Conservation (phyloP, 2,797 vertebrate genomes). For the Poecilia wingei region DNA sequence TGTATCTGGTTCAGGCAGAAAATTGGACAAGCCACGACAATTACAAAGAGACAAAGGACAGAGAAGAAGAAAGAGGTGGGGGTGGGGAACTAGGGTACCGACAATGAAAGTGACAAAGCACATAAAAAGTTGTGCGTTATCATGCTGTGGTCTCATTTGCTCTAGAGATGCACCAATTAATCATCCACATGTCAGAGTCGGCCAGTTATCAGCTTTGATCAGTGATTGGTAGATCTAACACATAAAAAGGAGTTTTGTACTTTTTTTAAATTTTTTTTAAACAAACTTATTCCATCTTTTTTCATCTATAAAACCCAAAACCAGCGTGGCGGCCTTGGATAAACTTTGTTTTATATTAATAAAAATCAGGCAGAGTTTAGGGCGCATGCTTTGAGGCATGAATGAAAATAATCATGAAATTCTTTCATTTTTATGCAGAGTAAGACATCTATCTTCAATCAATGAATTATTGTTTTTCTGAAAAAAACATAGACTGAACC, state of each 20-base stretch:
- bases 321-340: background rate
- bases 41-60: background rate
- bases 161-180: background rate
- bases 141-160: background rate
- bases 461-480: background rate
- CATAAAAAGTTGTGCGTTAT: background rate
- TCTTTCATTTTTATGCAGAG: background rate
- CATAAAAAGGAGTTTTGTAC: background rate
- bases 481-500: background rate
- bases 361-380: background rate
- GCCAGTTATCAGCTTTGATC: background rate
- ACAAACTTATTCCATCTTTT: background rate
- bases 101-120: background rate
- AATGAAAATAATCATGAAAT: background rate
- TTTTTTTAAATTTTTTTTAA: background rate
- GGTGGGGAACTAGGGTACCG: background rate
- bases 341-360: background rate
- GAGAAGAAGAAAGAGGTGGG: background rate
- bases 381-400: background rate
- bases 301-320: background rate
- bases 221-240: background rate
- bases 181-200: background rate
- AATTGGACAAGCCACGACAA: background rate
- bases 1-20: background rate
- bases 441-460: background rate